A percentile compares a stretch with the other conserved stretches of the same genome.
phyloP scores from a whole-genome alignment of 2,797 vertebrate genomes.

The Zalophus californianus region DNA sequence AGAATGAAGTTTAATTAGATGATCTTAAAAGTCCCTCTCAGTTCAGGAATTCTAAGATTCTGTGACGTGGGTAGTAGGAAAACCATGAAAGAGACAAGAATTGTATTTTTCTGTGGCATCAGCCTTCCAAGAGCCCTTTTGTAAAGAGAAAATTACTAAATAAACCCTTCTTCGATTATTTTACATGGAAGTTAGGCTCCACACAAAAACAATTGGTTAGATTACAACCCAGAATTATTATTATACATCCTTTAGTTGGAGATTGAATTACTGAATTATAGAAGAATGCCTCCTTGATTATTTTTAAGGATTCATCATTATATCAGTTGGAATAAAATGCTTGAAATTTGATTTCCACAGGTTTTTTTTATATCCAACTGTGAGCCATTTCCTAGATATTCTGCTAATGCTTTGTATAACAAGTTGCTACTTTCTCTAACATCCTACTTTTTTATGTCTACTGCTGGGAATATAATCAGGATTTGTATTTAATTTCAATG shows the following conservation, averaged over 20 bases:
- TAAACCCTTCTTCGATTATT: constrained; percentile 57
- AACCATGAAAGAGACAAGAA: background rate
- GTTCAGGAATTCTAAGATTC: background rate
- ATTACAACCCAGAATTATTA: constrained; percentile 66
- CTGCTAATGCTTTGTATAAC: constrained; percentile 44
- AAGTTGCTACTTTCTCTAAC: constrained; percentile 49
- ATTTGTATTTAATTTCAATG: constrained; percentile 66
- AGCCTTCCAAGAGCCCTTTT: background rate
- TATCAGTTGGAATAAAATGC: constrained; percentile 67
- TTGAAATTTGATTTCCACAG: constrained; percentile 74
- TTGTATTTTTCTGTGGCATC: background rate
- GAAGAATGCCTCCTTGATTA: constrained; percentile 70
- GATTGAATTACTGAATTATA: constrained; percentile 63
- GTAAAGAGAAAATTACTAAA: constrained; percentile 54
- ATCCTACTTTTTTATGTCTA: constrained; percentile 49
- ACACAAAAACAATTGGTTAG: constrained; percentile 50
- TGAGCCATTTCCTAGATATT: constrained; percentile 61
- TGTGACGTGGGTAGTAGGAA: background rate
- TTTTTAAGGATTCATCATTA: constrained; percentile 73
- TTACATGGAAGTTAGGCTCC: constrained; percentile 64
- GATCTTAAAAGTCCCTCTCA: background rate
- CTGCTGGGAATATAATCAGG: constrained; percentile 67
- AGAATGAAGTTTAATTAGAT: constrained; percentile 35
- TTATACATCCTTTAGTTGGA: constrained; percentile 66
- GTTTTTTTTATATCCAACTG: constrained; percentile 73